Evolutionary conservation across 2,113 vertebrate species (phyloP).

Genomic region (Geothlypis trichas): DNA sequence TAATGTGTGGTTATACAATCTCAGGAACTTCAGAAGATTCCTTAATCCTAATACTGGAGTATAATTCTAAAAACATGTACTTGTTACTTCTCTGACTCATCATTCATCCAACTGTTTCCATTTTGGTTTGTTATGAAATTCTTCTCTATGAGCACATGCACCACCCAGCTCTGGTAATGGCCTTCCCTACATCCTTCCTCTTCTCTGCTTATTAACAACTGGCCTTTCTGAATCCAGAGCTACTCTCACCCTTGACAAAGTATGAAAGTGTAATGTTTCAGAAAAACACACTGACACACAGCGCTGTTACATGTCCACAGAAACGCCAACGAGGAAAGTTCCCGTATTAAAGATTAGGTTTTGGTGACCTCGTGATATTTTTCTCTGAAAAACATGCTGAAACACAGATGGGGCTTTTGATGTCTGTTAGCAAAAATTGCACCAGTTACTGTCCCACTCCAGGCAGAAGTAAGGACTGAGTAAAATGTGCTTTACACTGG

Average conservation of each 20-base stretch:
- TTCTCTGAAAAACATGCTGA: background rate
- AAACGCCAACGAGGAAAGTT: background rate
- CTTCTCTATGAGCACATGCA: background rate
- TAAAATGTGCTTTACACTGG: background rate
- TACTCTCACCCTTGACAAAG: background rate
- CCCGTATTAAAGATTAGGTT: background rate
- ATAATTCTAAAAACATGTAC: background rate
- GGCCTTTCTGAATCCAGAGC: background rate
- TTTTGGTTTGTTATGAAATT: background rate
- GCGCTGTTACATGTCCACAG: background rate
- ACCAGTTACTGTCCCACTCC: background rate
- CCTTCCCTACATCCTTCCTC: background rate
- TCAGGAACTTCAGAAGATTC: background rate
- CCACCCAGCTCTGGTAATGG: background rate
- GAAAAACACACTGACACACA: background rate
- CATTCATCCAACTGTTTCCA: background rate
- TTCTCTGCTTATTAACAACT: background rate
- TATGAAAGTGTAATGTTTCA: background rate
- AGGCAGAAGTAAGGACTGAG: background rate
- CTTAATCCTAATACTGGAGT: background rate
- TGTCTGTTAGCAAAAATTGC: background rate
- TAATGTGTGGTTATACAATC: background rate
- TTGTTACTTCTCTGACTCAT: background rate
- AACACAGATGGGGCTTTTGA: background rate
- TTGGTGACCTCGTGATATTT: background rate